These are phyloP conservation scores for Morpho helenor DNA, from an alignment of 2,888 invertebrate genomes.

Conservation along the genomic window DNA sequence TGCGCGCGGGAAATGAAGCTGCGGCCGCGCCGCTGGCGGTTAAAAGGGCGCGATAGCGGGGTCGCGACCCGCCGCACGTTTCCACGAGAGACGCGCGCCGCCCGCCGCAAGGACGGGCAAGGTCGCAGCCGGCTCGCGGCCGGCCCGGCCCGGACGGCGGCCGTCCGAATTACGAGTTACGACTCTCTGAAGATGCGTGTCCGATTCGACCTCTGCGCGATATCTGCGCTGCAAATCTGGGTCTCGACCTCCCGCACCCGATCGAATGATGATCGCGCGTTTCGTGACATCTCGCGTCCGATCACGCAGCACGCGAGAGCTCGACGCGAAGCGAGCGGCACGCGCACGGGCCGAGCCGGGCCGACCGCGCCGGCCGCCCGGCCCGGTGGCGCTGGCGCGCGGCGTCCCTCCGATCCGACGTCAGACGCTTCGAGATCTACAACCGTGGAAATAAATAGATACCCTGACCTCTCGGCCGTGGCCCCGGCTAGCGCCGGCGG, in stretches of 20 bases:
- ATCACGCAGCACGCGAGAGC: conserved; percentile 33
- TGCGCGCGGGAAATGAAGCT: conserved; percentile 50
- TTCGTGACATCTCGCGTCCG: conserved; percentile 33
- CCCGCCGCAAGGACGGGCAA: conserved; percentile 63
- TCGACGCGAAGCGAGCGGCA: not conserved
- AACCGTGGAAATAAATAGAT: too few relatives aligned
- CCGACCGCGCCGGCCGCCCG: not conserved
- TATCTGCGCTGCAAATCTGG: conserved; percentile 34
- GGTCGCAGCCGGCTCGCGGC: conserved; percentile 48
- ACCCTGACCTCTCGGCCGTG: too few relatives aligned
- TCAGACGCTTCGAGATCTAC: too few relatives aligned
- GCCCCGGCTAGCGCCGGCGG: too few relatives aligned
- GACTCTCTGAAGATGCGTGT: conserved; percentile 26
- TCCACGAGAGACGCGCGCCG: conserved; percentile 45
- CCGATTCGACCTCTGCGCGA: conserved; percentile 48
- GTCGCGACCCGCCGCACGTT: conserved; percentile 54
- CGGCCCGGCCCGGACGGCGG: conserved; percentile 16
- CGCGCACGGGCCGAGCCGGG: not conserved
- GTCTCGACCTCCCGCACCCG: conserved; percentile 39
- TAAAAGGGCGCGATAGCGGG: conserved; percentile 60
- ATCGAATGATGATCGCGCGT: conserved; percentile 29
- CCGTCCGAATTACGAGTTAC: not conserved
- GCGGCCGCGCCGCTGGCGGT: conserved; percentile 41
- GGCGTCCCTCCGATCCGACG: not conserved
- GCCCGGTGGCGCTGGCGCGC: too few relatives aligned